Evolutionary conservation across 2,797 vertebrate species (phyloP).

Genomic region (Pseudomugil tenellus): DNA sequence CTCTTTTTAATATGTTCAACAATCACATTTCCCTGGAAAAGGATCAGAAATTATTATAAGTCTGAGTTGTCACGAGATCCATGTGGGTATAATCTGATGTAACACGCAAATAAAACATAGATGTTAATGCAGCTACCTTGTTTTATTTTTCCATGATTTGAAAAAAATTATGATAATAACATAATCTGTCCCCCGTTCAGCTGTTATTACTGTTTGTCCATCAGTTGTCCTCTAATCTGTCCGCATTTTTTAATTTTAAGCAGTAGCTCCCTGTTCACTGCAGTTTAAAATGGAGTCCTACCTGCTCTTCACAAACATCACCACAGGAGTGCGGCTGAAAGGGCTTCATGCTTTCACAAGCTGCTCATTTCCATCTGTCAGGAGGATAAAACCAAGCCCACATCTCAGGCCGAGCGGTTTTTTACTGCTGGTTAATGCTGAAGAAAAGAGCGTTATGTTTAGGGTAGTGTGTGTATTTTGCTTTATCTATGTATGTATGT

Average conservation of each 20-base stretch:
- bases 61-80: not conserved
- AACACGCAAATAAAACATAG: not conserved
- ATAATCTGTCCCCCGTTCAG: not conserved
- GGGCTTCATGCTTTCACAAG: conserved; percentile 72
- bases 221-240: conserved; percentile 31
- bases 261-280: conserved; percentile 30
- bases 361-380: conserved; percentile 81
- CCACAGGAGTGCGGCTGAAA: conserved; percentile 71
- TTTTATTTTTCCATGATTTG: not conserved
- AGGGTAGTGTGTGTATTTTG: conserved; percentile 16
- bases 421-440: conserved; percentile 36
- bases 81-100: not conserved
- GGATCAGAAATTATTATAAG: not conserved
- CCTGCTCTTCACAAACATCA: conserved; percentile 71
- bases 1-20: too few relatives aligned
- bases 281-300: conserved; percentile 67
- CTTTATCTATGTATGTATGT: not conserved
- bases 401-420: conserved; percentile 52
- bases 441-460: conserved; percentile 42
- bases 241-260: conserved; percentile 36
- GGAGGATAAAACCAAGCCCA: conserved; percentile 60
- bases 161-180: not conserved
- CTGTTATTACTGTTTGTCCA: conserved; percentile 30
- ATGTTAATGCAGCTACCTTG: not conserved
- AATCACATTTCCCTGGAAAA: too few relatives aligned